Conservation (phyloP, 1,140 invertebrate species). For the Tetramorium alpestre region DNA sequence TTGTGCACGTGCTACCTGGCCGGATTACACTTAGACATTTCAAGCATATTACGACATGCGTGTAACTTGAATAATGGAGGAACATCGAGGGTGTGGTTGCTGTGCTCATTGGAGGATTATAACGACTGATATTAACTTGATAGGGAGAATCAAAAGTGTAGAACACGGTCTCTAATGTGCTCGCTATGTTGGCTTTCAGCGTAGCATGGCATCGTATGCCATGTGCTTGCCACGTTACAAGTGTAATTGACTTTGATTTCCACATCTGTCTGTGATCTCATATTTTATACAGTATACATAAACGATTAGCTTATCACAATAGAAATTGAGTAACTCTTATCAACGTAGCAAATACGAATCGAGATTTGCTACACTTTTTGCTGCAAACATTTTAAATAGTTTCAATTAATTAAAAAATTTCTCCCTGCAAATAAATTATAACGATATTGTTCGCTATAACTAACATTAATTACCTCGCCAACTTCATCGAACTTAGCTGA, state of each 20-base stretch:
- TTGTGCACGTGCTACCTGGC: constrained; percentile 23
- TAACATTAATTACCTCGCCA: neutral
- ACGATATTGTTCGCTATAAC: neutral
- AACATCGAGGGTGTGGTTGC: neutral
- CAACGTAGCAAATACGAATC: neutral
- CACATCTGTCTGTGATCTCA: neutral
- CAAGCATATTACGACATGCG: constrained; percentile 30
- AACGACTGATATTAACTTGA: constrained; percentile 42
- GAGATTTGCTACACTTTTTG: neutral
- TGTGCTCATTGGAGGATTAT: neutral
- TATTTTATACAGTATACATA: neutral
- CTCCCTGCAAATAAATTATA: neutral
- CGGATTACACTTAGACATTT: constrained; percentile 24
- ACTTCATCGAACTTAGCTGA: neutral
- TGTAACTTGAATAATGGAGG: constrained; percentile 32
- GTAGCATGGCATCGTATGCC: neutral
- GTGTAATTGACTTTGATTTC: neutral
- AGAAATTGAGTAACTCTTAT: too few species aligned
- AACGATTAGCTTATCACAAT: too few species aligned
- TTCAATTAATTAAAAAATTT: constrained; percentile 9
- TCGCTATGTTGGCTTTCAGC: neutral
- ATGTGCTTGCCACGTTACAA: neutral
- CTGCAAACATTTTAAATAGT: neutral
- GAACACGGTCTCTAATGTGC: neutral
- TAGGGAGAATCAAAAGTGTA: constrained; percentile 30